Evolutionary conservation across 2,797 vertebrate species (phyloP).

Genomic region (Microctenopoma lineatum): DNA sequence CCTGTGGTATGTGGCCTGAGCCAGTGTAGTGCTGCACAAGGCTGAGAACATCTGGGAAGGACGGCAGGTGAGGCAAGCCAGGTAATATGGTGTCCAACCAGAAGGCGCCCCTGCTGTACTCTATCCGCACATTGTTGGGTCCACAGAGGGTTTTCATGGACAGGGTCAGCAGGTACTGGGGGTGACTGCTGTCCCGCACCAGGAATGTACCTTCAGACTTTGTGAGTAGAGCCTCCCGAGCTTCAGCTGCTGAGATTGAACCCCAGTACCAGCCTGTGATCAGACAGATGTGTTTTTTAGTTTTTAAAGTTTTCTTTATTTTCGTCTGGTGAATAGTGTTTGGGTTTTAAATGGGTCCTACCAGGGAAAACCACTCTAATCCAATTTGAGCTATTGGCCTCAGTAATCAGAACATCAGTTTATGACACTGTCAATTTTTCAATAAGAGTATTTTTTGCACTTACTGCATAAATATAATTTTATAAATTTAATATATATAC

Average conservation of each 20-base stretch:
- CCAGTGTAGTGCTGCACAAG: constrained; percentile 91
- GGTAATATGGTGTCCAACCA: constrained; percentile 91
- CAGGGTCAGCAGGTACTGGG: constrained; percentile 92
- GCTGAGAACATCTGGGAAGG: constrained; percentile 91
- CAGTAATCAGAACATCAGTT: too few species aligned
- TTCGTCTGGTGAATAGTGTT: neutral
- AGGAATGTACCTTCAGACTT: constrained; percentile 93
- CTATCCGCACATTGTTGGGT: constrained; percentile 93
- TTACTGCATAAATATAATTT: too few species aligned
- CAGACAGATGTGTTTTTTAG: neutral
- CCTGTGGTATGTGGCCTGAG: constrained; percentile 74
- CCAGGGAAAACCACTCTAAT: too few species aligned
- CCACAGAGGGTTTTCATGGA: constrained; percentile 93
- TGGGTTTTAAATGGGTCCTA: neutral
- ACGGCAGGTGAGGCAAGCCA: constrained; percentile 86
- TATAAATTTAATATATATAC: too few species aligned
- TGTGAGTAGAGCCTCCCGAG: constrained; percentile 89
- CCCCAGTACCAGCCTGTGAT: constrained; percentile 96
- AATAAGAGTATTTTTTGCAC: too few species aligned
- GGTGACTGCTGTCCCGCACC: constrained; percentile 94
- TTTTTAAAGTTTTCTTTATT: neutral
- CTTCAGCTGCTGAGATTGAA: constrained; percentile 90
- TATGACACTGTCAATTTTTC: too few species aligned
- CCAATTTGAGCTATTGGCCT: too few species aligned
- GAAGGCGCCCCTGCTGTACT: constrained; percentile 89